Evolutionary conservation across 2,113 vertebrate genomes (phyloP).

Genomic region (Glaucidium brasilianum): DNA sequence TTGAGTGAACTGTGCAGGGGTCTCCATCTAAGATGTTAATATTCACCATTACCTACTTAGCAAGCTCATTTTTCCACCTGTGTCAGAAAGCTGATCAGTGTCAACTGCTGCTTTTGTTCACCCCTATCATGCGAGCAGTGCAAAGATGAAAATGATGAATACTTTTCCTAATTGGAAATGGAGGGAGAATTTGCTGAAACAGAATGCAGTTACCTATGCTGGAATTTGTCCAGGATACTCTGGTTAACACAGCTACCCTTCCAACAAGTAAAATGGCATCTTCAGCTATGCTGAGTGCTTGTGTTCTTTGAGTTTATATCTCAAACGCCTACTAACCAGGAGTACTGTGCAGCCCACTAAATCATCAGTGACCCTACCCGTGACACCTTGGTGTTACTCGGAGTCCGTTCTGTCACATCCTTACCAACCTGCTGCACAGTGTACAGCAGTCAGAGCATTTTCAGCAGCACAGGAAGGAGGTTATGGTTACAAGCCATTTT

Average conservation of each 20-base stretch:
- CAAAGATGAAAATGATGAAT: background rate
- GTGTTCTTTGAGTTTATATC: background rate
- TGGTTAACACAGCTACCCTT: background rate
- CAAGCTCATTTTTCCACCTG: background rate
- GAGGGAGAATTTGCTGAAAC: background rate
- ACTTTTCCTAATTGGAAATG: background rate
- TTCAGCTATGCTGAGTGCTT: background rate
- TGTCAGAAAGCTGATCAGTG: background rate
- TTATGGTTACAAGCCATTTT: background rate
- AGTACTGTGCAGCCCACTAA: background rate
- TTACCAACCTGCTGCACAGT: background rate
- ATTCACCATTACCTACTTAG: background rate
- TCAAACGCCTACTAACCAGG: background rate
- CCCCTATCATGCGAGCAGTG: background rate
- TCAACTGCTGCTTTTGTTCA: background rate
- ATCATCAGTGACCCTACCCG: background rate
- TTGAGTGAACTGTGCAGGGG: background rate
- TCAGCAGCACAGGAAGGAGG: background rate
- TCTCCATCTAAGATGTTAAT: background rate
- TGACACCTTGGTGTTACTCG: background rate
- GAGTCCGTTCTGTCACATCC: background rate
- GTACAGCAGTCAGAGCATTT: background rate
- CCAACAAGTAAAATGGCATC: background rate
- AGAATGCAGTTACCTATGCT: background rate
- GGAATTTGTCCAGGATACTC: background rate